phyloP scores from a whole-genome alignment of 2,113 vertebrate genomes.

The Pachycephala philippinensis region DNA sequence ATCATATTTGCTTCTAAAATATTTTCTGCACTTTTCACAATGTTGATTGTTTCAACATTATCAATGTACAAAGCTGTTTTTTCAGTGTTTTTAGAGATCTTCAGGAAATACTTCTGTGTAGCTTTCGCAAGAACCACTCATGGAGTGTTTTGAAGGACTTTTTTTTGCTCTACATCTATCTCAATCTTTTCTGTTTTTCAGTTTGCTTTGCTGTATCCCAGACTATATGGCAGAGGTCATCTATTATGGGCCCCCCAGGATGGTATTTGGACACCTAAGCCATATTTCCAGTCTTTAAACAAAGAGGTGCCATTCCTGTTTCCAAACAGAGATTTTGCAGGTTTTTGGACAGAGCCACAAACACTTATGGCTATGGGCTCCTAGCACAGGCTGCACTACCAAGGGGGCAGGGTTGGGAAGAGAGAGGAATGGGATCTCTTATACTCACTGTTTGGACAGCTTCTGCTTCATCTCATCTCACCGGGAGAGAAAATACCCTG shows the following conservation, averaged over 20 bases:
- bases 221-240: not conserved
- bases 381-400: not conserved
- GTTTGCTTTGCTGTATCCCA: not conserved
- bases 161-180: not conserved
- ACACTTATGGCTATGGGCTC: not conserved
- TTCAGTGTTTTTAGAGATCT: not conserved
- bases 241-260: not conserved
- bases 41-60: not conserved
- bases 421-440: not conserved
- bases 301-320: not conserved
- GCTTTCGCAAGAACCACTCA: not conserved
- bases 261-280: not conserved
- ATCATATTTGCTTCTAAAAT: not conserved
- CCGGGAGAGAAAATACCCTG: not conserved
- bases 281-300: not conserved
- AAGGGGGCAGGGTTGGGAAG: accelerated
- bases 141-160: not conserved
- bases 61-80: not conserved
- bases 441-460: accelerated
- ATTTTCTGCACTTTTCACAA: not conserved
- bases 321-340: not conserved
- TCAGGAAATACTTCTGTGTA: not conserved
- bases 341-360: not conserved
- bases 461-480: not conserved
- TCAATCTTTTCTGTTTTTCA: no score